phyloP scores from a whole-genome alignment of 1,140 invertebrate genomes.

The Akabosia matsudoensis region DNA sequence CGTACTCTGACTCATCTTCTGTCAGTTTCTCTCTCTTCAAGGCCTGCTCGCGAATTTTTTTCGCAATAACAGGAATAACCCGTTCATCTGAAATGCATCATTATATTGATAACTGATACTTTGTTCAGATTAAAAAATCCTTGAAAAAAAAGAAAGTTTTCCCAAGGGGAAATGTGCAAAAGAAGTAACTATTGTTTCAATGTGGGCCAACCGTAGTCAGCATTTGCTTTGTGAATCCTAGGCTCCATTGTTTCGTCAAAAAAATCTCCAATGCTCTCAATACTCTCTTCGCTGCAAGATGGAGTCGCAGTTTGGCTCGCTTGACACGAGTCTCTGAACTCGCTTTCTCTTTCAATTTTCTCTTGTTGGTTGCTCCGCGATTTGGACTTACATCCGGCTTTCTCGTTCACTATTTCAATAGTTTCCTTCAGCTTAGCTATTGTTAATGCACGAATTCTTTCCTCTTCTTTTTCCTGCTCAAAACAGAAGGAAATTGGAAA shows the following conservation, averaged over 20 bases:
- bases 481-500: no score
- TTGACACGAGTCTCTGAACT: no score
- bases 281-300: background rate
- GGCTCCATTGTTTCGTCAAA: background rate
- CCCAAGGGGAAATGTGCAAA: no score
- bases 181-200: background rate
- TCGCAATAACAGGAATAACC: no score
- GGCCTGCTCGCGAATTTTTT: no score
- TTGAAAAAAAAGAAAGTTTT: no score
- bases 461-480: background rate
- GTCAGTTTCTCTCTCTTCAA: no score
- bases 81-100: no score
- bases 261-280: slow-evolving; percentile 5
- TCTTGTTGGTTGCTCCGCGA: background rate
- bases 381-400: background rate
- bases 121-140: no score
- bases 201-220: background rate
- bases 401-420: background rate
- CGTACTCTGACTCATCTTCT: no score
- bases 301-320: no score
- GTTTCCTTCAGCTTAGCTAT: background rate
- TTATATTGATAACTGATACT: no score
- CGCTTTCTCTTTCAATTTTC: background rate
- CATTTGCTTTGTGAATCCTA: background rate
- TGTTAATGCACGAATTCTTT: background rate